A percentile compares a stretch with the other conserved stretches of the same genome.
Evolutionary conservation across 2,888 invertebrate species (phyloP).

Genomic region (Parnassius mnemosyne): DNA sequence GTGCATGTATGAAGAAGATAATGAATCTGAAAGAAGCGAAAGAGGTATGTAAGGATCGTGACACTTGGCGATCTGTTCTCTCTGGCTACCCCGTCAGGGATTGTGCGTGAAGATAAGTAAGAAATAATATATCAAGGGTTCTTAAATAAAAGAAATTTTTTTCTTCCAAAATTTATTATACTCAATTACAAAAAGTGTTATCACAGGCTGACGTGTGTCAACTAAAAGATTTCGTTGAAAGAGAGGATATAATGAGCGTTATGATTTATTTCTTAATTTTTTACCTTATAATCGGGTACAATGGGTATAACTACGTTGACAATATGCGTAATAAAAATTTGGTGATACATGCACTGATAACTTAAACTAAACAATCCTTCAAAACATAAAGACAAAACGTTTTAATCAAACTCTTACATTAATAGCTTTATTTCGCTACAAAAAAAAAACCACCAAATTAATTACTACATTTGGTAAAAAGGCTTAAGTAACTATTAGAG

Average conservation of each 20-base stretch:
- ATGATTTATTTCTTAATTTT: constrained; percentile 11
- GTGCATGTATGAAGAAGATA: too few species aligned
- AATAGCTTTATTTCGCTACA: constrained; percentile 9
- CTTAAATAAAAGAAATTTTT: constrained; percentile 27
- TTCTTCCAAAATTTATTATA: constrained; percentile 60
- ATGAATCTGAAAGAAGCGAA: too few species aligned
- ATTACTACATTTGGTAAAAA: constrained; percentile 56
- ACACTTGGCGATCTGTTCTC: too few species aligned
- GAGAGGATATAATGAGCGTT: constrained; percentile 23
- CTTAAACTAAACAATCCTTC: constrained; percentile 15
- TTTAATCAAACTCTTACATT: constrained; percentile 7
- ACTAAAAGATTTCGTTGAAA: constrained; percentile 41
- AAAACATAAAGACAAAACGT: constrained; percentile 9
- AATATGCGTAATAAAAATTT: constrained; percentile 8
- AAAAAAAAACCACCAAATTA: constrained; percentile 5
- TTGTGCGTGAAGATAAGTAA: too few species aligned
- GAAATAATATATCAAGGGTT: background rate
- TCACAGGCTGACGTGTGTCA: constrained; percentile 68
- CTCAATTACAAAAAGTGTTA: constrained; percentile 69
- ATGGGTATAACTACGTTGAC: background rate
- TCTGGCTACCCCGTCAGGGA: too few species aligned
- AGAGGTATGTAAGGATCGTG: too few species aligned
- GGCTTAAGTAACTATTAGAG: constrained; percentile 58
- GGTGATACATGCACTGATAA: constrained; percentile 17
- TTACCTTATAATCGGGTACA: background rate